These are phyloP conservation scores for Clunio marinus DNA, from an alignment of 2,888 invertebrate genomes.

Conservation along the genomic window DNA sequence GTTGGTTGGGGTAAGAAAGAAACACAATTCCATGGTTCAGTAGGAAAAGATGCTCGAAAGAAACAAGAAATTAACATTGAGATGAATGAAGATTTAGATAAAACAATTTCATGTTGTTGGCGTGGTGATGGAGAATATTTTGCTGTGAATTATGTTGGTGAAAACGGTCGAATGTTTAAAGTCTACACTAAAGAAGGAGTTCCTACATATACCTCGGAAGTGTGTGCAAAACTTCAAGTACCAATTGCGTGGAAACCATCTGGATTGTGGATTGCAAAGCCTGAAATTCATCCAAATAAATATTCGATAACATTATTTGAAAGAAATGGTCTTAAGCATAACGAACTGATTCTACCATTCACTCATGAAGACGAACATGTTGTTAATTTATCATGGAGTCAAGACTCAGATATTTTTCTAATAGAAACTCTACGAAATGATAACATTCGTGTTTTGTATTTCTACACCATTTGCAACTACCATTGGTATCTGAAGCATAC, in stretches of 20 bases:
- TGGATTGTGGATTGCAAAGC: constrained; percentile 75
- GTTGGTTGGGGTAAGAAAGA: constrained; percentile 96
- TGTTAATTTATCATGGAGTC: constrained; percentile 67
- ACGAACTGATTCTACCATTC: constrained; percentile 68
- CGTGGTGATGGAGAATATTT: constrained; percentile 80
- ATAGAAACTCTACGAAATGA: constrained; percentile 49
- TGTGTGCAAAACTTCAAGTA: constrained; percentile 62
- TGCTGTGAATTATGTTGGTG: constrained; percentile 65
- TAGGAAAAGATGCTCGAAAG: constrained; percentile 71
- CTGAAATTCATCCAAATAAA: constrained; percentile 61
- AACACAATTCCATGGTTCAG: constrained; percentile 92
- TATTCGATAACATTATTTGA: constrained; percentile 79
- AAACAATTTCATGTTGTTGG: constrained; percentile 68
- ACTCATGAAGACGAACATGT: constrained; percentile 55
- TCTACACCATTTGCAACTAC: constrained; percentile 80
- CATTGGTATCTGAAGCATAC: constrained; percentile 87
- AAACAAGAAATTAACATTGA: constrained; percentile 49
- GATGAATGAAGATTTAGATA: constrained; percentile 48
- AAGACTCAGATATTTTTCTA: constrained; percentile 69
- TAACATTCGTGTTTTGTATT: constrained; percentile 51
- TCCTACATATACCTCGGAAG: constrained; percentile 71
- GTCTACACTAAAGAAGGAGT: constrained; percentile 74
- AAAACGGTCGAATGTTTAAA: constrained; percentile 62
- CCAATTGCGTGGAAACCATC: constrained; percentile 69
- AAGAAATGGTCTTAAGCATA: constrained; percentile 84